A percentile compares a stretch with the other conserved stretches of the same genome.
Conservation (phyloP, 2,797 vertebrate genomes). For the Esox lucius region DNA sequence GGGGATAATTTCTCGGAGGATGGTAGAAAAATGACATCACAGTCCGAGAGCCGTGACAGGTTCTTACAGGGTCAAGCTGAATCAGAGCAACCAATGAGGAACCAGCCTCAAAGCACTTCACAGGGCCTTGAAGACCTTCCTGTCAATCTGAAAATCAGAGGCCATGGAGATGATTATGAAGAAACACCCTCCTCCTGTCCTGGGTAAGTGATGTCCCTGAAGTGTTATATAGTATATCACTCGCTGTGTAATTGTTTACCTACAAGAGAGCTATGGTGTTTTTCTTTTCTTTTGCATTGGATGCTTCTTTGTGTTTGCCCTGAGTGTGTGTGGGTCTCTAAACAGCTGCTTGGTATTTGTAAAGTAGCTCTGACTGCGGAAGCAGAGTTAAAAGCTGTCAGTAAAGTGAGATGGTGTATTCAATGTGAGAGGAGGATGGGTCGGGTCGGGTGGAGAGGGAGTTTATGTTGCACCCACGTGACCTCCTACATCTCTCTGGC, state of each 20-base stretch:
- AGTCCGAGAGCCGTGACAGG: constrained; percentile 27
- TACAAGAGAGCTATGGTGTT: constrained; percentile 5
- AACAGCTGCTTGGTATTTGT: background rate
- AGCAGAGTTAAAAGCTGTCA: constrained; percentile 33
- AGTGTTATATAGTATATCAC: background rate
- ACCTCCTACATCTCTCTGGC: background rate
- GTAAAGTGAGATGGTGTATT: constrained; percentile 8
- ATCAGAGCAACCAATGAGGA: constrained; percentile 27
- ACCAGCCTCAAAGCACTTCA: constrained; percentile 2
- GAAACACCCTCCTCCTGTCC: constrained; percentile 32
- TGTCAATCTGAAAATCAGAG: constrained; percentile 36
- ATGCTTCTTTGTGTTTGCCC: background rate
- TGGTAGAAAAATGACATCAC: constrained; percentile 30
- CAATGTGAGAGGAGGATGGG: background rate
- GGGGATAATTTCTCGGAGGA: constrained; percentile 40
- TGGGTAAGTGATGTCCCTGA: constrained; percentile 53
- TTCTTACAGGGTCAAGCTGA: constrained; percentile 25
- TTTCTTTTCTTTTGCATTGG: background rate
- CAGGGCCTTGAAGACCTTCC: constrained; percentile 34
- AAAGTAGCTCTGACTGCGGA: constrained; percentile 36
- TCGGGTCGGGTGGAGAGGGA: background rate
- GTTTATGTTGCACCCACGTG: constrained; percentile 24
- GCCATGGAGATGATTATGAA: constrained; percentile 20
- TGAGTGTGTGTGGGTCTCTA: background rate
- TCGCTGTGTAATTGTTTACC: background rate